phyloP scores from a whole-genome alignment of 2,113 vertebrate genomes.

The Tauraco erythrolophus region DNA sequence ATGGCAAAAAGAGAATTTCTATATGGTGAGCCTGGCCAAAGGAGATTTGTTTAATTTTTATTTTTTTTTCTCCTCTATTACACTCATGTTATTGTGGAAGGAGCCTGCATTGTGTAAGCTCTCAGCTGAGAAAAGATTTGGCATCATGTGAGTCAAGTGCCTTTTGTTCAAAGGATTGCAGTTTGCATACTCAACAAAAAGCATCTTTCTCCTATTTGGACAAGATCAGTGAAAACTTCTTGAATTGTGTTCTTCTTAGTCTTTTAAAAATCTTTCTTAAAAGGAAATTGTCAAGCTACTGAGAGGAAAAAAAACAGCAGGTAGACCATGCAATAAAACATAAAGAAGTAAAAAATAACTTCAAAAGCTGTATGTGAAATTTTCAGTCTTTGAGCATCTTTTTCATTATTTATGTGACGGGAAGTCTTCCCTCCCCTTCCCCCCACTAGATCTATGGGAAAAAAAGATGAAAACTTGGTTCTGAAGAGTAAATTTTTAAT shows the following conservation, averaged over 20 bases:
- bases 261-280: conserved; percentile 16
- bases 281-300: conserved; percentile 36
- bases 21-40: neutral
- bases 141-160: conserved; percentile 25
- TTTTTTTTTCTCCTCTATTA: neutral
- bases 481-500: conserved; percentile 58
- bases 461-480: conserved; percentile 49
- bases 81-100: neutral
- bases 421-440: neutral
- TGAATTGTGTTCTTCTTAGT: neutral
- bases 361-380: conserved; percentile 57
- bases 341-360: conserved; percentile 54
- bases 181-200: conserved; percentile 2
- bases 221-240: conserved; percentile 34
- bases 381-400: conserved; percentile 50
- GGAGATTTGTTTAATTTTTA: neutral
- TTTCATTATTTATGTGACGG: conserved; percentile 66
- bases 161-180: conserved; percentile 57
- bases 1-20: neutral
- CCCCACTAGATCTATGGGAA: neutral
- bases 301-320: neutral
- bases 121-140: neutral
- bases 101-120: neutral
- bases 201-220: conserved; percentile 14
- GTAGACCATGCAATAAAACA: conserved; percentile 29